phyloP scores from a whole-genome alignment of 2,888 invertebrate species.

The Teleiodes luculella region DNA sequence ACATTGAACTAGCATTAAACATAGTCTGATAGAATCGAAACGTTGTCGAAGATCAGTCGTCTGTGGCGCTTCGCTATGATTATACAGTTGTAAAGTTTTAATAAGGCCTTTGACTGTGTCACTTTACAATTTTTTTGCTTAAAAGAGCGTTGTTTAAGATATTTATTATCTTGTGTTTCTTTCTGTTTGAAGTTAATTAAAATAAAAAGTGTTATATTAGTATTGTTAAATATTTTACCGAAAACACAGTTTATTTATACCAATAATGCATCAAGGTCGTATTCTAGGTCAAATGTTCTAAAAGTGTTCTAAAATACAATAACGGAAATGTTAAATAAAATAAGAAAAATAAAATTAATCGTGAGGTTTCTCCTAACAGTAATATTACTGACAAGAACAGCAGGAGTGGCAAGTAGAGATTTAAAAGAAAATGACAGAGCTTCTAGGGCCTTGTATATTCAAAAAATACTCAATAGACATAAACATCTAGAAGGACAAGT shows the following conservation, averaged over 20 bases:
- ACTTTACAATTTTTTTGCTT: not conserved
- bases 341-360: not conserved
- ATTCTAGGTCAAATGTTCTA: not conserved
- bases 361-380: slow-evolving; percentile 20
- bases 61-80: not conserved
- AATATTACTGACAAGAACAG: slow-evolving; percentile 30
- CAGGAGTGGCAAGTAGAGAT: slow-evolving; percentile 43
- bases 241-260: too few species aligned
- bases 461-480: slow-evolving; percentile 83
- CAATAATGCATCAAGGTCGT: too few species aligned
- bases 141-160: not conserved
- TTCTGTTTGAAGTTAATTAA: not conserved
- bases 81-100: not conserved
- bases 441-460: slow-evolving; percentile 78
- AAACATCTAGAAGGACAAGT: slow-evolving; percentile 86
- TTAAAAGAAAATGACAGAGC: slow-evolving; percentile 57
- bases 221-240: too few species aligned
- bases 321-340: not conserved
- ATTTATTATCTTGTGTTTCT: not conserved
- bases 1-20: slow-evolving; percentile 46
- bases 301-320: not conserved
- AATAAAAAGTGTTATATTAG: too few species aligned
- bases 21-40: not conserved
- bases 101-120: not conserved
- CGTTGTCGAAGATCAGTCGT: not conserved